Evolutionary conservation across 2,888 invertebrate species (phyloP).

Genomic region (Macrosiphum euphorbiae): DNA sequence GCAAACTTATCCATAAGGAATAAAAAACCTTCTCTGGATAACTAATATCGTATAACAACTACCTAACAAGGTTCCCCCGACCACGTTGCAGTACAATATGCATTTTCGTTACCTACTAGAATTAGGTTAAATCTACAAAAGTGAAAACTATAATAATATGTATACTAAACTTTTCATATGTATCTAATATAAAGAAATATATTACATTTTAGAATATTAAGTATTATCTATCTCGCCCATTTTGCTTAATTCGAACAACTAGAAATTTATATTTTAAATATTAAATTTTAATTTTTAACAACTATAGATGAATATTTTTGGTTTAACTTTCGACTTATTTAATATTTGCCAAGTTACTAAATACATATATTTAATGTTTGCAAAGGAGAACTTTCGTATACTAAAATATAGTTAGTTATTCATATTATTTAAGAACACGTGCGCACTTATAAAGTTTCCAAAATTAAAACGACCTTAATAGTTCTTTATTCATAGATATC

Average conservation of each 20-base stretch:
- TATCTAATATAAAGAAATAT: background rate
- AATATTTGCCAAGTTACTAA: background rate
- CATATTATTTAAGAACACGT: background rate
- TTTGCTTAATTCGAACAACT: background rate
- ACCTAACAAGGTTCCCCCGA: too few relatives aligned
- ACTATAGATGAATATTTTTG: background rate
- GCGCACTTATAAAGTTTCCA: background rate
- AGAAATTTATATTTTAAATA: background rate
- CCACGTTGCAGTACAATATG: too few relatives aligned
- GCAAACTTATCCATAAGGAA: too few relatives aligned
- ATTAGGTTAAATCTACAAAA: background rate
- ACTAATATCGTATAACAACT: too few relatives aligned
- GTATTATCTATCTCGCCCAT: background rate
- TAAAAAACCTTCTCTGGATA: too few relatives aligned
- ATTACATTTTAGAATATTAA: background rate
- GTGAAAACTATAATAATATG: background rate
- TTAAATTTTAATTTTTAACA: background rate
- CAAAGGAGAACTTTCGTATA: background rate
- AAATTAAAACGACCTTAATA: background rate
- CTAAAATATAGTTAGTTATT: background rate
- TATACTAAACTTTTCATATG: background rate
- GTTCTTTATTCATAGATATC: background rate
- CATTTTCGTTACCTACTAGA: background rate
- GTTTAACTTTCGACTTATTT: background rate
- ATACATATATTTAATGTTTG: background rate